These are phyloP conservation scores for Chirona hameri DNA, from an alignment of 2,888 invertebrate species.

Conservation along the genomic window DNA sequence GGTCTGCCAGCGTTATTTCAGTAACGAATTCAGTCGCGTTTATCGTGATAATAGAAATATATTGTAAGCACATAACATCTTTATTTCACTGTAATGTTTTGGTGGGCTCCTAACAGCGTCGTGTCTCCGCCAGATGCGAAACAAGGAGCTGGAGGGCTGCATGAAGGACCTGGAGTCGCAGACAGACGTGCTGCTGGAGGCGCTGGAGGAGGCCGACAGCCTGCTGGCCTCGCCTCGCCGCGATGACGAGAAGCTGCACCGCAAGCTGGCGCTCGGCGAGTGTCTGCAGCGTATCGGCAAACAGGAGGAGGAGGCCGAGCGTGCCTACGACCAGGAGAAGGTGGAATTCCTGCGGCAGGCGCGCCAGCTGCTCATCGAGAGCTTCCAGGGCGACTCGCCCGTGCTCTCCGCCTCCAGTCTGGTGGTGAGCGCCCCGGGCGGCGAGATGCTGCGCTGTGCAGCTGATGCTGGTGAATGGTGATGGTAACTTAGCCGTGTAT, in stretches of 20 bases:
- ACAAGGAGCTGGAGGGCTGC: slow-evolving; percentile 24
- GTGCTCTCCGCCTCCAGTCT: not conserved
- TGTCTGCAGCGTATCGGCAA: slow-evolving; percentile 11
- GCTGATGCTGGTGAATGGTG: too few species aligned
- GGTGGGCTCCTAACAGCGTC: too few species aligned
- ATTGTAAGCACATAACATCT: too few species aligned
- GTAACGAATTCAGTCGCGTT: too few species aligned
- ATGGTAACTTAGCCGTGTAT: too few species aligned
- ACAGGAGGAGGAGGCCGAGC: slow-evolving; percentile 1
- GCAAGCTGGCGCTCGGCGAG: slow-evolving; percentile 23
- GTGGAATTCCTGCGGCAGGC: not conserved
- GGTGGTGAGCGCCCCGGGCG: not conserved
- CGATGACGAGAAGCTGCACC: not conserved
- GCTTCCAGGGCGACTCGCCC: slow-evolving; percentile 5
- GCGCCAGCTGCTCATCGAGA: slow-evolving; percentile 14
- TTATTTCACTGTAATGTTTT: too few species aligned
- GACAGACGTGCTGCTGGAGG: slow-evolving; percentile 12
- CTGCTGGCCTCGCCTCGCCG: not conserved
- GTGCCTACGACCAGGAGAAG: slow-evolving; percentile 4
- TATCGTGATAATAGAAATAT: too few species aligned
- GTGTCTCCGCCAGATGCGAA: not conserved
- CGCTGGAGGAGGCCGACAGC: slow-evolving; percentile 22
- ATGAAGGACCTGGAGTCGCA: slow-evolving; percentile 23
- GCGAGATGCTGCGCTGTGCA: too few species aligned
- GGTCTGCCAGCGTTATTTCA: too few species aligned